A percentile compares a stretch with the other conserved stretches of the same genome.
These are phyloP conservation scores for Molothrus aeneus DNA, from an alignment of 2,797 vertebrate genomes.

Conservation along the genomic window DNA sequence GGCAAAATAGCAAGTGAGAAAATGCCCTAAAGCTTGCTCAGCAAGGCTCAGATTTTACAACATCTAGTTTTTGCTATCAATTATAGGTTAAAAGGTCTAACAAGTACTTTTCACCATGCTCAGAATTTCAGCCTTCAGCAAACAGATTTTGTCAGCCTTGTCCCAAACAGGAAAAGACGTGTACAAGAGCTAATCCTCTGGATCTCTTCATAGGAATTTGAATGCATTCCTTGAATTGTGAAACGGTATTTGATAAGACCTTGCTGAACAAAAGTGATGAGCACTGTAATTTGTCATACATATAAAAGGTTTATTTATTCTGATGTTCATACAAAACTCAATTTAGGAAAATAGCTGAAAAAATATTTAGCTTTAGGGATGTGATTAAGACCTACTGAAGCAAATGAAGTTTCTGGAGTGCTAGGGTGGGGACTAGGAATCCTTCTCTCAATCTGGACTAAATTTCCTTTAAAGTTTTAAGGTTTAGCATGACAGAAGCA, in stretches of 20 bases:
- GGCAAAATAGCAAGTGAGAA: conserved; percentile 20
- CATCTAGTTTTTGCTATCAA: not conserved
- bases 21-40: not conserved
- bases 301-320: not conserved
- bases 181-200: not conserved
- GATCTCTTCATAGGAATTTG: not conserved
- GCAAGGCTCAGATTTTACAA: not conserved
- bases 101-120: not conserved
- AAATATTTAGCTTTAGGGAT: conserved; percentile 10
- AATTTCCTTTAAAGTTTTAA: conserved; percentile 33
- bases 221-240: not conserved
- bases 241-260: not conserved
- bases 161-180: not conserved
- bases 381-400: conserved; percentile 14
- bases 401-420: not conserved
- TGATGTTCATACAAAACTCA: not conserved
- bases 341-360: not conserved
- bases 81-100: not conserved
- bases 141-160: not conserved
- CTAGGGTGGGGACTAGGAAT: not conserved
- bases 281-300: not conserved
- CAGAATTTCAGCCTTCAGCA: not conserved
- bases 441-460: not conserved
- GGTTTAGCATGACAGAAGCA: not conserved
- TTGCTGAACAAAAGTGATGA: not conserved